Conservation (phyloP, 2,888 invertebrate species). For the Arctia plantaginis region DNA sequence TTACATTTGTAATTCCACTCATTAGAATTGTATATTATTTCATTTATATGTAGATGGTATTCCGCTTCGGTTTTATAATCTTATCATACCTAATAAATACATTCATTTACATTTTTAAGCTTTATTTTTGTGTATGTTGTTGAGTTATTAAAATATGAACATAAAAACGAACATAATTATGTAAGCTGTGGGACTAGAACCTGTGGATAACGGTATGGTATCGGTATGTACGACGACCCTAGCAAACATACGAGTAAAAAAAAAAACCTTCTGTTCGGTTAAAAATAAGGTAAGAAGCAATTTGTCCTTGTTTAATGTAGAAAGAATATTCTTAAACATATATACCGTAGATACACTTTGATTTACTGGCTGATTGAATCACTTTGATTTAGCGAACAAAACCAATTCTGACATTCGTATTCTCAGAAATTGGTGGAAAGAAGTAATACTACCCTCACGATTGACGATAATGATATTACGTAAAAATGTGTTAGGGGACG, state of each 20-base stretch:
- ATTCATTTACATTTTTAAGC: too few relatives aligned
- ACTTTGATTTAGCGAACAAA: slow-evolving; percentile 11
- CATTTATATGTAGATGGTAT: neutral
- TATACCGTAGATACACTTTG: neutral
- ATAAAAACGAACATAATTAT: too few relatives aligned
- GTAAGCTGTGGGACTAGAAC: too few relatives aligned
- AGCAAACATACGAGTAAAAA: too few relatives aligned
- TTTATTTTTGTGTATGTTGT: too few relatives aligned
- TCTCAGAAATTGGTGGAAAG: slow-evolving; percentile 13
- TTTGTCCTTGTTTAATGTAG: neutral
- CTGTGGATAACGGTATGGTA: too few relatives aligned
- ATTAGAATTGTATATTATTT: neutral
- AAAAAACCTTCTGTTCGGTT: too few relatives aligned
- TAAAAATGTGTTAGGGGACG: slow-evolving; percentile 19
- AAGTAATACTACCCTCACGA: slow-evolving; percentile 6
- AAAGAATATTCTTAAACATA: neutral
- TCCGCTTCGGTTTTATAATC: neutral
- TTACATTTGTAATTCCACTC: neutral
- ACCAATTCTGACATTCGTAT: slow-evolving; percentile 21
- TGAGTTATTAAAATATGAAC: too few relatives aligned
- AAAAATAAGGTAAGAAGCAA: neutral
- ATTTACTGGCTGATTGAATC: too few relatives aligned
- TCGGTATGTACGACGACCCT: too few relatives aligned
- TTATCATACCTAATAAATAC: too few relatives aligned
- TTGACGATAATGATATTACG: slow-evolving; percentile 20